A percentile compares a stretch with the other conserved stretches of the same genome.
Evolutionary conservation across 2,797 vertebrate species (phyloP).

Genomic region (Phataginus tetradactyla): DNA sequence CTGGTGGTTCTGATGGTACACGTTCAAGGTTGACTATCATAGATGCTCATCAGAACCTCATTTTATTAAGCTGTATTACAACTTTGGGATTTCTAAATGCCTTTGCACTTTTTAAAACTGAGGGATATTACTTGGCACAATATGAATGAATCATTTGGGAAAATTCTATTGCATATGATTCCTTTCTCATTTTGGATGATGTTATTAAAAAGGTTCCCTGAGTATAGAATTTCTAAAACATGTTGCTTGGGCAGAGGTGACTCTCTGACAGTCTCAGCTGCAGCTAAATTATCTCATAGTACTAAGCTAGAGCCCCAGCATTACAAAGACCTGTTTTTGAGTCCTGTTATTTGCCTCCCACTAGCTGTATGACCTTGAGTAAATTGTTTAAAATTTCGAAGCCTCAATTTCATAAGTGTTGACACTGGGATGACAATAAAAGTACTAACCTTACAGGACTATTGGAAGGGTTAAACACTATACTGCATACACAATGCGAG

Average conservation of each 20-base stretch:
- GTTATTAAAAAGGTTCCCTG: conserved; percentile 40
- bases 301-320: neutral
- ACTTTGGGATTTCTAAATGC: neutral
- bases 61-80: neutral
- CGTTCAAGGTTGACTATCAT: neutral
- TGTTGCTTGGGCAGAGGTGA: neutral
- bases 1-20: neutral
- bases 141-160: conserved; percentile 19
- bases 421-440: neutral
- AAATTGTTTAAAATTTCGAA: conserved; percentile 30
- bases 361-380: neutral
- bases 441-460: neutral
- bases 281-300: neutral
- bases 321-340: neutral
- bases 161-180: neutral
- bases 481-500: neutral
- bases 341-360: neutral
- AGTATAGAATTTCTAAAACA: conserved; percentile 30
- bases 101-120: neutral
- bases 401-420: neutral
- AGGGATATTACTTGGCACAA: neutral
- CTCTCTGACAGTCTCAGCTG: neutral
- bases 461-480: neutral
- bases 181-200: conserved; percentile 15
- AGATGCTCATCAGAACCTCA: neutral